A percentile compares a stretch with the other conserved stretches of the same genome.
Evolutionary conservation across 2,113 vertebrate species (phyloP).

Genomic region (Herpetotheres cachinnans): DNA sequence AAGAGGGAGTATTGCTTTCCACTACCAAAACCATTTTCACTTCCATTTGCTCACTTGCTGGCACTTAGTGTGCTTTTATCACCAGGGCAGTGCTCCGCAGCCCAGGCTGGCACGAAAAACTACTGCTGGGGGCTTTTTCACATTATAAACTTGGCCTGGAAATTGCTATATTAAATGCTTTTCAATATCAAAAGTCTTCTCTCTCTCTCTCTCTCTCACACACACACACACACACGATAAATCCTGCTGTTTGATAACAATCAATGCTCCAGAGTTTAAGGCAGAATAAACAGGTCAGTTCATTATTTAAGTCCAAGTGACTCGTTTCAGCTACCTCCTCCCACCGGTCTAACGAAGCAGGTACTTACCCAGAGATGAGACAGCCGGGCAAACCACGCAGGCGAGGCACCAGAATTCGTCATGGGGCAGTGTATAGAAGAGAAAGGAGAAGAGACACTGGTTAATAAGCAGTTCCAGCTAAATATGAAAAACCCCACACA

Average conservation of each 20-base stretch:
- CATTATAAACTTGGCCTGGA: background rate
- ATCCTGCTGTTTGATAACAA: background rate
- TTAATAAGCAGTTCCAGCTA: slow-evolving; percentile 15
- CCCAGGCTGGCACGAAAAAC: background rate
- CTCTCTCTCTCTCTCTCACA: too few relatives aligned
- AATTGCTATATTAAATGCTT: background rate
- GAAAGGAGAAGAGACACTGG: background rate
- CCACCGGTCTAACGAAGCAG: background rate
- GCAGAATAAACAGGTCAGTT: background rate
- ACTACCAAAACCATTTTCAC: background rate
- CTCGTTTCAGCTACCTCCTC: background rate
- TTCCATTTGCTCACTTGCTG: background rate
- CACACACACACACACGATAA: background rate
- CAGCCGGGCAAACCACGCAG: background rate
- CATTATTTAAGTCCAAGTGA: background rate
- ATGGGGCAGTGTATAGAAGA: background rate
- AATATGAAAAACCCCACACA: background rate
- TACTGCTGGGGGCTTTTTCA: background rate
- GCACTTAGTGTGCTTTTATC: background rate
- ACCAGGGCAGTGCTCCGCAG: background rate
- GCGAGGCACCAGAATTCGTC: background rate
- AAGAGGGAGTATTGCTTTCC: background rate
- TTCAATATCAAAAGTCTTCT: background rate
- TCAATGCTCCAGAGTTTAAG: background rate
- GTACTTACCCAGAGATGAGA: slow-evolving; percentile 53